phyloP scores from a whole-genome alignment of 2,888 invertebrate species.

The Ochlodes sylvanus region DNA sequence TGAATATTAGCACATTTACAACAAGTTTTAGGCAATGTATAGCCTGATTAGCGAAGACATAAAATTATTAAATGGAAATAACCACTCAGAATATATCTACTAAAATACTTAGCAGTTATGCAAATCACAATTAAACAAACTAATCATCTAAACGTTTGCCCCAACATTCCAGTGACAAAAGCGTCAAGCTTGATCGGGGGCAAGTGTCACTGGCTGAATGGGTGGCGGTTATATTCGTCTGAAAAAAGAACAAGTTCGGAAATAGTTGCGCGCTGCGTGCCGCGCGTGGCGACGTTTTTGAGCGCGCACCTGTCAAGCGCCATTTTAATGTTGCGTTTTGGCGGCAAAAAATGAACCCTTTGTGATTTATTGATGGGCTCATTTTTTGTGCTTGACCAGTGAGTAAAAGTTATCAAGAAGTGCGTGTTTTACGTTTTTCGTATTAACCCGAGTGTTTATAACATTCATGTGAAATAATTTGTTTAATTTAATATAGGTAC shows the following conservation, averaged over 20 bases:
- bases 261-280: conserved; percentile 54
- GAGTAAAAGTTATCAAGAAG: background rate
- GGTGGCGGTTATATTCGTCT: conserved; percentile 64
- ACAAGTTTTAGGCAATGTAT: conserved; percentile 1
- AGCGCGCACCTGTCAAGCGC: conserved; percentile 52
- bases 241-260: conserved; percentile 57
- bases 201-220: conserved; percentile 59
- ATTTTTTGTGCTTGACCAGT: conserved; percentile 1
- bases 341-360: conserved; percentile 33
- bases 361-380: conserved; percentile 23
- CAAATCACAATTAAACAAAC: conserved; percentile 15
- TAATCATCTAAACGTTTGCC: conserved; percentile 42
- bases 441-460: background rate
- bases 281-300: conserved; percentile 45
- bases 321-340: conserved; percentile 45
- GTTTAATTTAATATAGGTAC: too few relatives aligned
- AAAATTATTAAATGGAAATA: too few relatives aligned
- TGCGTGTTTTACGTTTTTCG: background rate
- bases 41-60: background rate
- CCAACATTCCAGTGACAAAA: conserved; percentile 38
- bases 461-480: too few relatives aligned
- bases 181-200: conserved; percentile 44
- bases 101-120: too few relatives aligned
- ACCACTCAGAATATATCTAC: too few relatives aligned
- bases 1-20: conserved; percentile 41